Evolutionary conservation across 2,113 vertebrate species (phyloP).

Genomic region (Aegithalos caudatus): DNA sequence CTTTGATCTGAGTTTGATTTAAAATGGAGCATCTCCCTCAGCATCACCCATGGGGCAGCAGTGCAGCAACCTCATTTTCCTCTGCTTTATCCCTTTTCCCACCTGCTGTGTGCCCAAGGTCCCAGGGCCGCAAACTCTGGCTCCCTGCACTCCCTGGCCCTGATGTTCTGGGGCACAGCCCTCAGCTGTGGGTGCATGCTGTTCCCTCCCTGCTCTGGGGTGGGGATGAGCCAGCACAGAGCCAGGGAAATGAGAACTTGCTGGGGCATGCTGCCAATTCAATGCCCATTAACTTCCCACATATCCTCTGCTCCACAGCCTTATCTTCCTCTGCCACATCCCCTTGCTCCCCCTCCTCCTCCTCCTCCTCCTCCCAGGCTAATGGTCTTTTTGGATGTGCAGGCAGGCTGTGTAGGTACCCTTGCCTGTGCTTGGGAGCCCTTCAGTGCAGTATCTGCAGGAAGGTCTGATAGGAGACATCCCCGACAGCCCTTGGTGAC

Average conservation of each 20-base stretch:
- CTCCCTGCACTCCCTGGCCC: neutral
- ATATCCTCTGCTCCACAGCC: neutral
- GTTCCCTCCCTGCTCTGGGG: neutral
- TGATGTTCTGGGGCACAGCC: neutral
- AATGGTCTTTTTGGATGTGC: neutral
- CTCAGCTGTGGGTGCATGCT: neutral
- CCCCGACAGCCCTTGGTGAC: neutral
- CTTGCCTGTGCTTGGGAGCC: neutral
- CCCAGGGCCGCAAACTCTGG: neutral
- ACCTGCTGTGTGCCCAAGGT: neutral
- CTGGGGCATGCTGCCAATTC: neutral
- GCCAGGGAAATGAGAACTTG: neutral
- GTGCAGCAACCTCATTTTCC: neutral
- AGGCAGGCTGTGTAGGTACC: neutral
- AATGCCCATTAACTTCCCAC: neutral
- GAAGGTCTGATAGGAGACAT: neutral
- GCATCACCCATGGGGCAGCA: neutral
- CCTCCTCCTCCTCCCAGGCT: neutral
- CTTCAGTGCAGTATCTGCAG: neutral
- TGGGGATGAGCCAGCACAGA: neutral
- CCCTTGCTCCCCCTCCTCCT: neutral
- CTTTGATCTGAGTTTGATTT: slow-evolving; percentile 17
- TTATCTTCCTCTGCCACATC: neutral
- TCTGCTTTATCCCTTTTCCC: neutral
- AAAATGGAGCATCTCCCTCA: slow-evolving; percentile 1